Evolutionary conservation across 2,888 invertebrate genomes (phyloP).

Genomic region (Agapetus fuscipes): DNA sequence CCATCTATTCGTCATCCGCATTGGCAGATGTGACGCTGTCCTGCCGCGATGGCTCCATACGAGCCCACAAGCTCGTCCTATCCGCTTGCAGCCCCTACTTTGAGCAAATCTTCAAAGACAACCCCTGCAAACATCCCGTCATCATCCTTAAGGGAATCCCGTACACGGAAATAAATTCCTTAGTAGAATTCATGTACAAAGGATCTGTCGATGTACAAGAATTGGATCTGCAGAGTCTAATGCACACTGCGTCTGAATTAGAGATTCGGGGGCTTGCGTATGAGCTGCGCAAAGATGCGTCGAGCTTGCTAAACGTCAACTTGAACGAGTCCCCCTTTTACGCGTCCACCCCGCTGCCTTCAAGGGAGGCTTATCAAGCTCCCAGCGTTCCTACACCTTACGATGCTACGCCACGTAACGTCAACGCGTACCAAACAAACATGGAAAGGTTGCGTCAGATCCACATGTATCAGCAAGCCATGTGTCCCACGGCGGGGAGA

Average conservation of each 20-base stretch:
- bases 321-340: slow-evolving; percentile 40
- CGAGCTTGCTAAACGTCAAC: slow-evolving; percentile 44
- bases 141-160: slow-evolving; percentile 59
- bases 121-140: slow-evolving; percentile 64
- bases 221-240: slow-evolving; percentile 50
- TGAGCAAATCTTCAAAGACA: slow-evolving; percentile 64
- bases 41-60: slow-evolving; percentile 61
- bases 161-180: slow-evolving; percentile 54
- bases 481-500: slow-evolving; percentile 38
- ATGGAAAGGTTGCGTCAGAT: slow-evolving; percentile 26
- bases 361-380: slow-evolving; percentile 14
- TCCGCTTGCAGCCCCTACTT: slow-evolving; percentile 71
- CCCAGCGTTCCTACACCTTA: slow-evolving; percentile 21
- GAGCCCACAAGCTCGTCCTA: slow-evolving; percentile 61
- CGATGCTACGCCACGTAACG: slow-evolving; percentile 9
- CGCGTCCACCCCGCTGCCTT: slow-evolving; percentile 21
- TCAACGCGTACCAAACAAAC: slow-evolving; percentile 15
- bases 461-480: slow-evolving; percentile 45
- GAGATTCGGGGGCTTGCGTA: slow-evolving; percentile 57
- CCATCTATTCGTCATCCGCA: slow-evolving; percentile 57
- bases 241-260: slow-evolving; percentile 57
- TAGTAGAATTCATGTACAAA: slow-evolving; percentile 62
- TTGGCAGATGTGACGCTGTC: slow-evolving; percentile 62
- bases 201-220: slow-evolving; percentile 59
- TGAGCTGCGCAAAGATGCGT: slow-evolving; percentile 47